Evolutionary conservation across 2,888 invertebrate species (phyloP).

Genomic region (Meliscaeva auricollis): DNA sequence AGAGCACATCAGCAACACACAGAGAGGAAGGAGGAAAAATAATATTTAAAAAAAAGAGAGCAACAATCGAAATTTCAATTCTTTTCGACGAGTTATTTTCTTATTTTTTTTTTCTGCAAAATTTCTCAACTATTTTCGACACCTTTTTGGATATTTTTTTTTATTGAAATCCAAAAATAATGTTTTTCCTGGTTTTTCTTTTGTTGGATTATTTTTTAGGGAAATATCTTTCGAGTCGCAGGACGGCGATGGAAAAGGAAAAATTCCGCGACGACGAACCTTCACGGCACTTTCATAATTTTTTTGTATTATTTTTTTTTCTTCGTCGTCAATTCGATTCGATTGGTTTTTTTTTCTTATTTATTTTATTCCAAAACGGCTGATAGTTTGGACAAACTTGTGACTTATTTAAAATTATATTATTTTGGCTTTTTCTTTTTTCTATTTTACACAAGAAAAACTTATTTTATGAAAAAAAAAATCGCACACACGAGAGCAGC

Average conservation of each 20-base stretch:
- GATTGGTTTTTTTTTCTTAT: conserved; percentile 28
- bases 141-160: conserved; percentile 43
- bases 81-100: conserved; percentile 40
- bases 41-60: conserved; percentile 70
- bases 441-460: conserved; percentile 46
- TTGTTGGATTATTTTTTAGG: background rate
- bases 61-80: conserved; percentile 75
- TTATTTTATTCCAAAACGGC: conserved; percentile 15
- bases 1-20: conserved; percentile 65
- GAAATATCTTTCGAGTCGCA: conserved; percentile 25
- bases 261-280: conserved; percentile 61
- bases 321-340: conserved; percentile 18
- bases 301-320: conserved; percentile 38
- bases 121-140: conserved; percentile 69
- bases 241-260: conserved; percentile 45
- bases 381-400: conserved; percentile 37
- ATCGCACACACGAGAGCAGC: conserved; percentile 72
- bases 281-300: conserved; percentile 74
- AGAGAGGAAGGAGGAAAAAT: conserved; percentile 53
- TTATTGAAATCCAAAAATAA: conserved; percentile 35
- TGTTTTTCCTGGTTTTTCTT: conserved; percentile 11
- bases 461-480: conserved; percentile 60
- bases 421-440: conserved; percentile 36
- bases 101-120: conserved; percentile 49
- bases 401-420: conserved; percentile 27